These are phyloP conservation scores for Streptopelia turtur DNA, from an alignment of 2,797 vertebrate species.

Conservation along the genomic window DNA sequence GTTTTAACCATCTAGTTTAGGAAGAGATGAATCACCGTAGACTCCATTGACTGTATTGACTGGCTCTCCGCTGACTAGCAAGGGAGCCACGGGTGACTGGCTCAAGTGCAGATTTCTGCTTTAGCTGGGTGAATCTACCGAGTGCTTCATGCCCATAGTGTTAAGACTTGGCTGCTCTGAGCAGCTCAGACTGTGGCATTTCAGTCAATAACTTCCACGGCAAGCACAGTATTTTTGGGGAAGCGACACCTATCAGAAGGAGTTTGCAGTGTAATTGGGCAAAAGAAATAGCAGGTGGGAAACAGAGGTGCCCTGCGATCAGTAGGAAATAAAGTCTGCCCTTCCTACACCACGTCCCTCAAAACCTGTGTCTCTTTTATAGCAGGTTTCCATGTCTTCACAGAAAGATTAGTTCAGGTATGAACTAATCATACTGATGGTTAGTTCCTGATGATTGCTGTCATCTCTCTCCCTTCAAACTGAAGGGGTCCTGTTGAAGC, in stretches of 20 bases:
- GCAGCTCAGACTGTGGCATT: conserved; percentile 14
- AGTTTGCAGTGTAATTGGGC: not conserved
- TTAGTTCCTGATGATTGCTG: not conserved
- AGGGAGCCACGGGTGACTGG: not conserved
- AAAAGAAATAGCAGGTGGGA: not conserved
- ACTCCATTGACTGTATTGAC: conserved; percentile 30
- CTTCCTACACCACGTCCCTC: not conserved
- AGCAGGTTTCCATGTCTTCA: not conserved
- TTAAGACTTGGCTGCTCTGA: not conserved
- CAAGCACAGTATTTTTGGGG: not conserved
- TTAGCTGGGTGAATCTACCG: not conserved
- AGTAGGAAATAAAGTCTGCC: not conserved
- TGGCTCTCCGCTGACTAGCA: not conserved
- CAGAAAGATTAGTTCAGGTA: not conserved
- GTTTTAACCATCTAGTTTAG: conserved; percentile 29
- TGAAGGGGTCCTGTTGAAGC: not conserved
- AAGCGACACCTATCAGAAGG: not conserved
- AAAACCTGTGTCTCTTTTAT: not conserved
- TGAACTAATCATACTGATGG: not conserved
- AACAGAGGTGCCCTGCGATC: not conserved
- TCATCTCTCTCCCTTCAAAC: not conserved
- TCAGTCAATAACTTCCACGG: not conserved
- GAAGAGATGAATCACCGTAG: not conserved
- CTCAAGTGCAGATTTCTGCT: conserved; percentile 21
- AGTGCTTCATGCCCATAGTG: not conserved